Base-by-base conservation (phyloP, 2,797 vertebrate species). In the Acrocephalus scirpaceus region DNA sequence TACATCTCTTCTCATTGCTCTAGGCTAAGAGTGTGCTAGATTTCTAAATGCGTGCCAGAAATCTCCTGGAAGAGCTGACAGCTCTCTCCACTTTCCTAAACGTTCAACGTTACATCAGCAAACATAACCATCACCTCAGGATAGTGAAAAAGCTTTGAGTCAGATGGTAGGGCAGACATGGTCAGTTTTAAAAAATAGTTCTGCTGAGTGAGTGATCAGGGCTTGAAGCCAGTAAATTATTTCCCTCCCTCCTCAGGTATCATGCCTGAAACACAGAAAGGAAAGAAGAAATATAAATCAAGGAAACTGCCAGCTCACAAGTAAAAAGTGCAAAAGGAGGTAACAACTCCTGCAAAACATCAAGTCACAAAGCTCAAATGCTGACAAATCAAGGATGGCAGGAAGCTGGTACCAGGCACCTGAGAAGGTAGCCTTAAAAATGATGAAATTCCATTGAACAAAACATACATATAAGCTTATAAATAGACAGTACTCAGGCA, bases 211-310 rank as follows among this genome's bases (percentile, higher is more conserved):
- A 92, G 34, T 13, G 32, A 87, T 67, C 38, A 66, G 66, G 57
- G 81, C 85, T 77, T 83, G 57, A 92, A 91, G 72, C 40, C 81
- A 92, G 42, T 17, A 87, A 87, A 18, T 57, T 56, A 91, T 54
- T 87, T 89, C 78, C 81, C 83, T 92, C 84, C 50, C 83, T 71
- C 53, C 32, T 77, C 57, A 79, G 29, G 53, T 77, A 90, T 57
- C 50, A 74, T 3, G 27, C 23, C 79, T 88, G 57, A 91, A 93
- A 91, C n/a, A 91, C 50, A 91, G 57, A 86, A 90, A 79, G 66
- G 66, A 88, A 92, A 56, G 86, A 92, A 84, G 58, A 77, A 69
- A 94, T 79, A 80, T 47, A 67, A 71, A 94, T 50, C 61, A 77
- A 92, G 70, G 73, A 77, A 72, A 65, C 71, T 0, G 2, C 34